Percentiles rank a stretch among this genome's conserved stretches.
These are phyloP conservation scores for Menidia beryllina DNA, from an alignment of 2,113 vertebrate species.

Conservation along the genomic window DNA sequence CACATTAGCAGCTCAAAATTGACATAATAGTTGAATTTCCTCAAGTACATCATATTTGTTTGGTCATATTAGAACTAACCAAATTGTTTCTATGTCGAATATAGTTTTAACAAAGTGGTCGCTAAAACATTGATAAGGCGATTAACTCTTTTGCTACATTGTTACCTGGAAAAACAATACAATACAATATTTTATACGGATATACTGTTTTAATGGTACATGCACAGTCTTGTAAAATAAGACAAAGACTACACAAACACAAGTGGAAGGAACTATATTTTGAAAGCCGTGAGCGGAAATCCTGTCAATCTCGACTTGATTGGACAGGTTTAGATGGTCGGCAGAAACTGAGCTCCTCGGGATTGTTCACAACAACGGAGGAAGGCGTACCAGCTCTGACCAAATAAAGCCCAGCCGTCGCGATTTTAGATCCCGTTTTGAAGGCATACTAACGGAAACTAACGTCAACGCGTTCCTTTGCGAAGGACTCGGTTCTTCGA, in stretches of 20 bases:
- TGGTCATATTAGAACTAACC: too few species aligned
- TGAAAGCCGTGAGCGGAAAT: constrained; percentile 34
- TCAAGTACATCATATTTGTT: too few species aligned
- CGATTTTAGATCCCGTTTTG: constrained; percentile 40
- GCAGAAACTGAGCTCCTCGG: constrained; percentile 54
- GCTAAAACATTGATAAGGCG: too few species aligned
- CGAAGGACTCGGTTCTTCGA: neutral
- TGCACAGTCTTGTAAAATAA: too few species aligned
- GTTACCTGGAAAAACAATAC: too few species aligned
- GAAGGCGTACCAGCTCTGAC: constrained; percentile 50
- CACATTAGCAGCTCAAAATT: neutral
- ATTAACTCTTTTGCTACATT: too few species aligned
- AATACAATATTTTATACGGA: too few species aligned
- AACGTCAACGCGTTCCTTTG: constrained; percentile 1
- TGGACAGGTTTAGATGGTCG: constrained; percentile 21
- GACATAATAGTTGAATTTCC: too few species aligned
- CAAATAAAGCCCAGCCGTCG: constrained; percentile 38
- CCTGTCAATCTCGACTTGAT: neutral
- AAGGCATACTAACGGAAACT: constrained; percentile 32
- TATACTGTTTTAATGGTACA: too few species aligned
- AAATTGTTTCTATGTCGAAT: too few species aligned
- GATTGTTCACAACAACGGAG: constrained; percentile 70
- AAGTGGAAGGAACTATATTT: constrained; percentile 21
- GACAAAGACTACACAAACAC: too few species aligned
- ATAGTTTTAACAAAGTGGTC: too few species aligned